Conservation (phyloP, 2,888 invertebrate species). For the Pammene fasciana region DNA sequence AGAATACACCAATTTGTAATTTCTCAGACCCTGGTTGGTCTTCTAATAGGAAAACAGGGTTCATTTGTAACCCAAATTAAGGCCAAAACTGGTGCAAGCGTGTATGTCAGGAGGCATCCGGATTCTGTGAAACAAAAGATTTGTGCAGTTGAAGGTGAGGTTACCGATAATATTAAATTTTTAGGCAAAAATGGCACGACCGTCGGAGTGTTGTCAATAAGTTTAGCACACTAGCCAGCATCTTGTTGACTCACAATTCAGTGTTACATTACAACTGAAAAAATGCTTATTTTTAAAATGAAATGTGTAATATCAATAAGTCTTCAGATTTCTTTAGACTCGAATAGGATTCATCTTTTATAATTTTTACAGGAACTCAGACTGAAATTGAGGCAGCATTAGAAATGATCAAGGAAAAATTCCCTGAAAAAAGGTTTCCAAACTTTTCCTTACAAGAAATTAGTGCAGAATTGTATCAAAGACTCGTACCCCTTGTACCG, state of each 20-base stretch:
- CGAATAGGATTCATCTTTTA: background rate
- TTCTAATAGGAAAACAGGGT: slow-evolving; percentile 93
- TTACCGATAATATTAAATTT: background rate
- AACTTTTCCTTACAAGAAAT: slow-evolving; percentile 88
- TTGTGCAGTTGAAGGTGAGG: slow-evolving; percentile 91
- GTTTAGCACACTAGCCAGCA: too few relatives aligned
- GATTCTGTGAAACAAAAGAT: slow-evolving; percentile 89
- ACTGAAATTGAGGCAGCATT: slow-evolving; percentile 91
- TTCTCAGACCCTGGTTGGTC: slow-evolving; percentile 90
- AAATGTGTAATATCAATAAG: too few relatives aligned
- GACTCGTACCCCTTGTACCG: slow-evolving; percentile 78
- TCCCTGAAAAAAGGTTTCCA: slow-evolving; percentile 92
- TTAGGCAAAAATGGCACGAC: too few relatives aligned
- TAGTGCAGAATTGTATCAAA: slow-evolving; percentile 79
- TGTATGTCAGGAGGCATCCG: slow-evolving; percentile 91
- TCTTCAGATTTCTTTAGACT: too few relatives aligned
- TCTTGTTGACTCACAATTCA: too few relatives aligned
- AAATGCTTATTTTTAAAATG: too few relatives aligned
- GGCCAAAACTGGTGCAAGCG: slow-evolving; percentile 89
- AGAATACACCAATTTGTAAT: slow-evolving; percentile 89
- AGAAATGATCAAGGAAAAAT: slow-evolving; percentile 91
- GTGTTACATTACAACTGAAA: too few relatives aligned
- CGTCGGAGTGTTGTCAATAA: too few relatives aligned
- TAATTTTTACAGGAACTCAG: slow-evolving; percentile 84
- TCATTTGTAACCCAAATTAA: slow-evolving; percentile 91